phyloP scores from a whole-genome alignment of 2,797 vertebrate species.

The Clarias fuscus region DNA sequence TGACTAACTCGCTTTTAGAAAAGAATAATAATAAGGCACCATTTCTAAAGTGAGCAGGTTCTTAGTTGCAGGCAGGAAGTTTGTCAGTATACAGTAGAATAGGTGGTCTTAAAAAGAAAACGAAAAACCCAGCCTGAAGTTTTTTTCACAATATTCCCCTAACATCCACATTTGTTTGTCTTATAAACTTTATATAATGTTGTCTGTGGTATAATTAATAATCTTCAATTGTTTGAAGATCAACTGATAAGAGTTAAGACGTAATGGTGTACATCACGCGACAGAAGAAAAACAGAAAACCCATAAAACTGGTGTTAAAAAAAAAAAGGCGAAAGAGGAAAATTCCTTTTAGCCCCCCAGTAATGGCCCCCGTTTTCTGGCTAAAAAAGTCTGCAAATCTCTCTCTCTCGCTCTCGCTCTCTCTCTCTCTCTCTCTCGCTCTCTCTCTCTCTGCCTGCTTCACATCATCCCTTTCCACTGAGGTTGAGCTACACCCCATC shows the following conservation, averaged over 20 bases:
- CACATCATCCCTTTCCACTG: constrained; percentile 62
- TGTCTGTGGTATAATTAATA: background rate
- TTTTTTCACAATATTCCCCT: background rate
- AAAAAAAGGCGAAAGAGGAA: constrained; percentile 34
- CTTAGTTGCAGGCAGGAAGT: background rate
- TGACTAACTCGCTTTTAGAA: background rate
- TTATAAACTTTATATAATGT: no score
- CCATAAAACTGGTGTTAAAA: constrained; percentile 23
- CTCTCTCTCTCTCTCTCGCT: constrained; percentile 9
- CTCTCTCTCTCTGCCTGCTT: constrained; percentile 16
- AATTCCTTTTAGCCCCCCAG: constrained; percentile 33
- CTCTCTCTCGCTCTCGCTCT: background rate
- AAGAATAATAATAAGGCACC: background rate
- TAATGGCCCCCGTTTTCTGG: constrained; percentile 23
- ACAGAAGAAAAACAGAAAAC: constrained; percentile 12
- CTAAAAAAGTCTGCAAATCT: background rate
- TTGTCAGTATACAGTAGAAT: background rate
- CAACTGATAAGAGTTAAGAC: background rate
- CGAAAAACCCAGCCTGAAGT: background rate
- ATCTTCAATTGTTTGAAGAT: background rate
- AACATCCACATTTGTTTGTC: background rate
- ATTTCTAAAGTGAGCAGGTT: background rate
- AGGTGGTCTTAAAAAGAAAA: background rate
- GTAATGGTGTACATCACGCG: background rate
- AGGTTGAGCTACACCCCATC: constrained; percentile 63